phyloP scores from a whole-genome alignment of 2,113 vertebrate genomes.

The Paratilapia polleni region DNA sequence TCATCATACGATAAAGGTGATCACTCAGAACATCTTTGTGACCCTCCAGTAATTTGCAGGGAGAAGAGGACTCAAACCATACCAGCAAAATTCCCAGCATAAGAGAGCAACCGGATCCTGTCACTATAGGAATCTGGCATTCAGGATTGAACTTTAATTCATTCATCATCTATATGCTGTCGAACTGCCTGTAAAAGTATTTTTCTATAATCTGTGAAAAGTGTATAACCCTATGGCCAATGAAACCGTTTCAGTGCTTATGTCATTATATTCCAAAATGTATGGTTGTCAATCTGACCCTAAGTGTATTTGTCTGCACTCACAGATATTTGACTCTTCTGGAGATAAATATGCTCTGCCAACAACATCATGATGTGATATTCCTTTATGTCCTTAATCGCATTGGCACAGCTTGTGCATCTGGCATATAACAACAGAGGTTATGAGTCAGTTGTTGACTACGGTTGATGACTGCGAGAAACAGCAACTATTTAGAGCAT shows the following conservation, averaged over 20 bases:
- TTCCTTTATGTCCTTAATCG: conserved; percentile 56
- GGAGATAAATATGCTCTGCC: conserved; percentile 42
- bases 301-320: conserved; percentile 26
- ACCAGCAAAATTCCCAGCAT: background rate
- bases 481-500: conserved; percentile 51
- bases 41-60: background rate
- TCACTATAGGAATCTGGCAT: background rate
- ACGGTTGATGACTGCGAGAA: conserved; percentile 35
- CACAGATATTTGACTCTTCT: conserved; percentile 41
- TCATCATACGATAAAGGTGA: background rate
- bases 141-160: background rate
- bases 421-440: conserved; percentile 31
- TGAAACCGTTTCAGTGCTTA: conserved; percentile 22
- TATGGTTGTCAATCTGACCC: conserved; percentile 21
- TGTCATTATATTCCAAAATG: conserved; percentile 20
- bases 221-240: conserved; percentile 8
- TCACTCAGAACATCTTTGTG: background rate
- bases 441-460: conserved; percentile 61
- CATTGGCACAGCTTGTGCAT: conserved; percentile 46
- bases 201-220: background rate
- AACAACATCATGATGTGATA: conserved; percentile 19
- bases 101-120: background rate
- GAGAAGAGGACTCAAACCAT: background rate
- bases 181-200: background rate
- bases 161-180: background rate